Evolutionary conservation across 2,797 vertebrate species (phyloP).

Genomic region (Micrastur ruficollis): DNA sequence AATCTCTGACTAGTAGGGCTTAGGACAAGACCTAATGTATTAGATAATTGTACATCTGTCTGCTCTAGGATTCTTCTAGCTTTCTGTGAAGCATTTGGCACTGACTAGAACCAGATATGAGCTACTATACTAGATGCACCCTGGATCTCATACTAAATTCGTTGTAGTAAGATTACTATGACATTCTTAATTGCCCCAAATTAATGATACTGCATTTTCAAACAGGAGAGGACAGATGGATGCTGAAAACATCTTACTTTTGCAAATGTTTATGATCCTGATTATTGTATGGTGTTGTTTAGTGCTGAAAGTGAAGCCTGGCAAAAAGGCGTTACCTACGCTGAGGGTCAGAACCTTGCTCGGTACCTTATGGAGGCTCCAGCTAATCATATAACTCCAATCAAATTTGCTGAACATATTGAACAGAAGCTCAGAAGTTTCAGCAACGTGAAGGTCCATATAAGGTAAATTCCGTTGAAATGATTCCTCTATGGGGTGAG

Average conservation of each 20-base stretch:
- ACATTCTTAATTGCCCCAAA: not conserved
- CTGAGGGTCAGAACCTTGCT: constrained; percentile 92
- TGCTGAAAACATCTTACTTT: not conserved
- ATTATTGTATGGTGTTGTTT: not conserved
- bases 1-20: not conserved
- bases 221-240: not conserved
- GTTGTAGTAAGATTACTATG: not conserved
- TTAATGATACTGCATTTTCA: not conserved
- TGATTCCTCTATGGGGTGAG: not conserved
- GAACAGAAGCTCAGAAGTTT: constrained; percentile 83
- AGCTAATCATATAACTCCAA: constrained; percentile 92
- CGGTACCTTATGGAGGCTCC: constrained; percentile 93
- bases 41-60: not conserved
- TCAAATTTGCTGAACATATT: constrained; percentile 85
- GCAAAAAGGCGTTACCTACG: constrained; percentile 87
- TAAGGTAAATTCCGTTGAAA: constrained; percentile 74
- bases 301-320: constrained; percentile 82
- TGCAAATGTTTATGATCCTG: not conserved
- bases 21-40: not conserved
- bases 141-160: not conserved
- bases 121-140: not conserved
- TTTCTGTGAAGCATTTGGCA: not conserved
- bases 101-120: not conserved
- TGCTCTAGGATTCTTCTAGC: not conserved
- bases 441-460: constrained; percentile 78